Conservation (phyloP, 2,888 invertebrate genomes). For the Phengaris alcon region DNA sequence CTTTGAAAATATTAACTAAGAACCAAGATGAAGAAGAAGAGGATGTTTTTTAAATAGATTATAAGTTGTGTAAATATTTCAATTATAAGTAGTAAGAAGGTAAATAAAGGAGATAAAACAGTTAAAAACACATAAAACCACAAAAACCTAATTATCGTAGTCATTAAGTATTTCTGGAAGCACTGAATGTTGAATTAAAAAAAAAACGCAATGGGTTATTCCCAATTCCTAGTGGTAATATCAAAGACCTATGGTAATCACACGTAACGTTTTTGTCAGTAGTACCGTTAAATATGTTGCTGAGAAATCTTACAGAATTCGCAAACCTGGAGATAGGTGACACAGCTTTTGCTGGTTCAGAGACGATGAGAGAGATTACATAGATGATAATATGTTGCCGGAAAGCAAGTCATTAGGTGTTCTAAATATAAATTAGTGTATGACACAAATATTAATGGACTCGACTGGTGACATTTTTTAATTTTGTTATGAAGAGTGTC, state of each 20-base stretch:
- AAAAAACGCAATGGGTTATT: neutral
- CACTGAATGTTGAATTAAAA: neutral
- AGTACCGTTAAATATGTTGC: neutral
- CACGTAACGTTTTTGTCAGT: neutral
- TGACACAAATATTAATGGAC: slow-evolving; percentile 75
- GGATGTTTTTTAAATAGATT: no score
- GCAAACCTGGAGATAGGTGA: neutral
- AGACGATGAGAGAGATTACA: slow-evolving; percentile 44
- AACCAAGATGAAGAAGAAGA: no score
- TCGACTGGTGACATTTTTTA: slow-evolving; percentile 61
- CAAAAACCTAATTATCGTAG: neutral
- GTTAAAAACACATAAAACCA: neutral
- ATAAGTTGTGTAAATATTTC: no score
- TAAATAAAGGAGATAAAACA: neutral
- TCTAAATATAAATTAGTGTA: slow-evolving; percentile 73
- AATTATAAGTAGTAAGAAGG: no score
- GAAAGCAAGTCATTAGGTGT: slow-evolving; percentile 69
- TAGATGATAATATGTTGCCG: slow-evolving; percentile 67
- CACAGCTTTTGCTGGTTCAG: slow-evolving; percentile 12
- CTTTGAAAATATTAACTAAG: no score
- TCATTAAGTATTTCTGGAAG: neutral
- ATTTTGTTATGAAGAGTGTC: slow-evolving; percentile 45
- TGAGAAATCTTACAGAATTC: neutral
- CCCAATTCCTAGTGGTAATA: neutral
- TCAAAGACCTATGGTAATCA: neutral